phyloP scores from a whole-genome alignment of 2,113 vertebrate genomes.

The Myotis yumanensis region DNA sequence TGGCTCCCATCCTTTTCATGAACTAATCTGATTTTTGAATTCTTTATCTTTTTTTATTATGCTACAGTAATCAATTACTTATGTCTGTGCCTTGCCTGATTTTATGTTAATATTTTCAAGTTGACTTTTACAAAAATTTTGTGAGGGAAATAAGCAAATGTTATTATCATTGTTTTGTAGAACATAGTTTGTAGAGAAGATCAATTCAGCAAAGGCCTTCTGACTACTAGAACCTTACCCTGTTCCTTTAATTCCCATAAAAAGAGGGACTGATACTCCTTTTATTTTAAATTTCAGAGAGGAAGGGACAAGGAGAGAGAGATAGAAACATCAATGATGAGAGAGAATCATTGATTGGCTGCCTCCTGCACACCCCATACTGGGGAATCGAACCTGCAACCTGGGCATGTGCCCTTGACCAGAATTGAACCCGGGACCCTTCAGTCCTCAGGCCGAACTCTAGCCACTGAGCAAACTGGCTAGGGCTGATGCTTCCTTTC shows the following conservation, averaged over 20 bases:
- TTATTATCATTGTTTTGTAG: not conserved
- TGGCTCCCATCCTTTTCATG: not conserved
- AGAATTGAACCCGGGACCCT: too few relatives aligned
- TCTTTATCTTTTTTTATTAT: conserved; percentile 21
- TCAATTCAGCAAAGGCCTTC: not conserved
- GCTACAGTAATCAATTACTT: not conserved
- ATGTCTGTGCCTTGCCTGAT: not conserved
- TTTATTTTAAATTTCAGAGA: not conserved
- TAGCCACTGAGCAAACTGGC: too few relatives aligned
- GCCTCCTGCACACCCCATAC: too few relatives aligned
- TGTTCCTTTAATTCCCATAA: not conserved
- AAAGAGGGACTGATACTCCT: not conserved
- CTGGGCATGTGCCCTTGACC: too few relatives aligned
- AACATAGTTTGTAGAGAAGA: not conserved
- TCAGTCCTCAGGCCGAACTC: too few relatives aligned
- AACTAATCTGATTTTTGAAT: not conserved
- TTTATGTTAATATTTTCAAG: conserved; percentile 20
- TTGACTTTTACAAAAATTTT: not conserved
- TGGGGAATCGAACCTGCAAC: too few relatives aligned
- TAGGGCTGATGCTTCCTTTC: not conserved
- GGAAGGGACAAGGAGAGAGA: too few relatives aligned
- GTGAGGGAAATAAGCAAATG: not conserved
- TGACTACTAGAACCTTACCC: not conserved
- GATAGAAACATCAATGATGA: too few relatives aligned
- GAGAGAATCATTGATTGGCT: too few relatives aligned